These are phyloP conservation scores for Platynereis dumerilii DNA, from an alignment of 2,888 invertebrate species.

Conservation along the genomic window DNA sequence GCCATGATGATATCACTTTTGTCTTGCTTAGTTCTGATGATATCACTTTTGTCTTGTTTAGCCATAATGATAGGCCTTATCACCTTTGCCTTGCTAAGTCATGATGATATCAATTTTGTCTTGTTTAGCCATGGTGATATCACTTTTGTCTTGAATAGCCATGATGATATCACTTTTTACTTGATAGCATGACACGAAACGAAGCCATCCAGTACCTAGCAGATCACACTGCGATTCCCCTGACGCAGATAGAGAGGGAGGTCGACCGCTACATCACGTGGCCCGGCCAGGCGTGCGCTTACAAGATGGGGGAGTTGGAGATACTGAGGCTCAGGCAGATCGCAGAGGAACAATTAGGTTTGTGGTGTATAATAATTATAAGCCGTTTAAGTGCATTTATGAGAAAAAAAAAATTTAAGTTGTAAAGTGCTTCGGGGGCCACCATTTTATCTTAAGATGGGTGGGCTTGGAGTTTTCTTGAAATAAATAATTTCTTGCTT, in stretches of 20 bases:
- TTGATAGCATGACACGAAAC: conserved; percentile 49
- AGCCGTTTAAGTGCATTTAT: too few relatives aligned
- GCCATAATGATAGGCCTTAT: neutral
- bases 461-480: too few relatives aligned
- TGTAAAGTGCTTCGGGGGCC: too few relatives aligned
- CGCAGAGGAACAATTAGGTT: conserved; percentile 10
- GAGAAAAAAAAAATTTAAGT: too few relatives aligned
- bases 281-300: conserved; percentile 51
- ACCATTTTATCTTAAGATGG: too few relatives aligned
- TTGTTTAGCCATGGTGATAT: too few relatives aligned
- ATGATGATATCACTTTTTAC: too few relatives aligned
- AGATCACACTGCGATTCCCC: conserved; percentile 42
- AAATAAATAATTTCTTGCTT: too few relatives aligned
- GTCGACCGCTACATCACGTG: conserved; percentile 58
- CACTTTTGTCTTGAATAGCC: too few relatives aligned
- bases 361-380: too few relatives aligned
- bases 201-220: conserved; percentile 50
- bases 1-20: too few relatives aligned
- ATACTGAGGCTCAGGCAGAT: conserved; percentile 9
- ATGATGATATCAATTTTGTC: neutral
- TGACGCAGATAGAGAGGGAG: conserved; percentile 41
- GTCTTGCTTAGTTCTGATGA: neutral
- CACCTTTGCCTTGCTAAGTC: neutral
- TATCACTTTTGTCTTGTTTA: neutral
- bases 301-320: conserved; percentile 22